Base-by-base conservation (phyloP, 1,140 invertebrate species). In the Drosophila teissieri region DNA sequence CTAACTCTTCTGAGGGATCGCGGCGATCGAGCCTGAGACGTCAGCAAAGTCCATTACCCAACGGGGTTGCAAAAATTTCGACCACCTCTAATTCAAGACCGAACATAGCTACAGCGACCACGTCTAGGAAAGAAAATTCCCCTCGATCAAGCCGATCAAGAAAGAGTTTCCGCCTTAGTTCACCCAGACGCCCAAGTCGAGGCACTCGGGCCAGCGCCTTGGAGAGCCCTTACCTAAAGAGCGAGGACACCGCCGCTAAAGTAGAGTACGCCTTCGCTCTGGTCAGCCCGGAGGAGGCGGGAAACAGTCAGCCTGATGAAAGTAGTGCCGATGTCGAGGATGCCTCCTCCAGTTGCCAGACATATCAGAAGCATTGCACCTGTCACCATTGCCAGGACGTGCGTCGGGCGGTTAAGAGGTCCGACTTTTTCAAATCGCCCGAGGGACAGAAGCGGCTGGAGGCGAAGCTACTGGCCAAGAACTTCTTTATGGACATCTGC, bases 371-470 rank as follows among this genome's bases (percentile, higher is more conserved):
- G 39, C 10, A 65, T 3, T 88, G 84, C 31, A 39, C 42, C 3
- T 89, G 84, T 12, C 88, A 86, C 45, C 84, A 89, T 27, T 89
- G 84, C 44, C 19, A 49, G 12, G 73, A 67, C 4, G 65, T 89
- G 58, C 22, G 69, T 1, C 27, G 44, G 2, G 80, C 84, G 2
- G 6, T 68, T 3, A 68, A 55, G 17, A 61, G 40, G 1, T 73
- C 44, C 0, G 48, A 63, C 3, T 89, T 48, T 31, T 51, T 78
- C n/a, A 5, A 54, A 2, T 74, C 85, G 0, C 68, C 73, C 4
- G 61, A 89, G 55, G 84, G 84, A 4, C 49, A 89, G 24, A 36
- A n/a, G 4, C 58, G 53, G 0, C 31, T 72, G n/a, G 19, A 80
- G 27, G 40, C 82, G 58, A 89, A 84, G 39, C 34, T 74, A 53